phyloP scores from a whole-genome alignment of 1,140 invertebrate species.

The Apis florea region DNA sequence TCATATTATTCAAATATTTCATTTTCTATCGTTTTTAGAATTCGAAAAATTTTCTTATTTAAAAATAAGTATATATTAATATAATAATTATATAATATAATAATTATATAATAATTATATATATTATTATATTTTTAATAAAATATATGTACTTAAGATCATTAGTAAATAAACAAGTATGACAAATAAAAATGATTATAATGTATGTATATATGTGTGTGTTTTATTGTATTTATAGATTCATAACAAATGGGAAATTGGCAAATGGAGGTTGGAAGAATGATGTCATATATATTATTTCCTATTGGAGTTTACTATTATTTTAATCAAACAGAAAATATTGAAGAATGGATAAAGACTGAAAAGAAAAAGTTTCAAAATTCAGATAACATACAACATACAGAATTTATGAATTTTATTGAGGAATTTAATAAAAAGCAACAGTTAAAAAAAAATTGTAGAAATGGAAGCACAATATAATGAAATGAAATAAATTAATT shows the following conservation, averaged over 20 bases:
- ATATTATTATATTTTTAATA: too few species aligned
- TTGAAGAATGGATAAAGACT: conserved; percentile 89
- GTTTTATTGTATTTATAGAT: conserved; percentile 24
- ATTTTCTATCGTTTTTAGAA: neutral
- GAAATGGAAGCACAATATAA: conserved; percentile 38
- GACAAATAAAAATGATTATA: neutral
- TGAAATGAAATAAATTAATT: neutral
- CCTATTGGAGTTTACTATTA: conserved; percentile 91
- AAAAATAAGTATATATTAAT: too few species aligned
- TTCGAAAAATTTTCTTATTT: neutral
- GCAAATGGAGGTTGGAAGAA: conserved; percentile 89
- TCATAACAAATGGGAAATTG: conserved; percentile 85
- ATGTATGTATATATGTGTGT: neutral
- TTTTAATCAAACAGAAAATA: conserved; percentile 91
- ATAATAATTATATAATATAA: too few species aligned
- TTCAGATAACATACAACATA: neutral
- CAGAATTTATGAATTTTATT: conserved; percentile 33
- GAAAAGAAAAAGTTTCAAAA: conserved; percentile 83
- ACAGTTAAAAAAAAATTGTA: conserved; percentile 15
- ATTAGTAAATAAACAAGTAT: neutral
- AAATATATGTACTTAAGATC: too few species aligned
- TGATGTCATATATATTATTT: conserved; percentile 92
- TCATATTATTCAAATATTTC: too few species aligned
- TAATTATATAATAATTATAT: too few species aligned
- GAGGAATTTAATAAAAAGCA: conserved; percentile 21